A percentile compares a stretch with the other conserved stretches of the same genome.
These are phyloP conservation scores for Zonotrichia albicollis DNA, from an alignment of 2,797 vertebrate genomes.

Conservation along the genomic window DNA sequence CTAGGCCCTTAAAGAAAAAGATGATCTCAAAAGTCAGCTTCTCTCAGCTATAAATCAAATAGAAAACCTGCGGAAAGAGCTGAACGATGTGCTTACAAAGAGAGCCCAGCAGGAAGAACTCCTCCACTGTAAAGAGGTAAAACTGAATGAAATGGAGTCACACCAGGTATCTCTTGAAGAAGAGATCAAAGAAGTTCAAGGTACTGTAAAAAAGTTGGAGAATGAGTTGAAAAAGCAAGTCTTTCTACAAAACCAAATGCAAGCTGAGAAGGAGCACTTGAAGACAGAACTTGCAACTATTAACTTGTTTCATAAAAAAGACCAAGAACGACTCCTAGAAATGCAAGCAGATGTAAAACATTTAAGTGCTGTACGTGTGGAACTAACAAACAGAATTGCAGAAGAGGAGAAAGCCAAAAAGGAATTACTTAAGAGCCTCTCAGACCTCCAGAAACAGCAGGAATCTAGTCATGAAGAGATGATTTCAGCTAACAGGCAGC, in stretches of 20 bases:
- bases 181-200: constrained; percentile 81
- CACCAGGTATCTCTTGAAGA: constrained; percentile 81
- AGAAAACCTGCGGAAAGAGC: constrained; percentile 85
- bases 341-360: constrained; percentile 84
- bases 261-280: constrained; percentile 82
- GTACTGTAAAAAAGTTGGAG: constrained; percentile 77
- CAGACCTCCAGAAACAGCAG: constrained; percentile 79
- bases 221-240: constrained; percentile 78
- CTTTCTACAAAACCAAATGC: constrained; percentile 74
- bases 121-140: constrained; percentile 82
- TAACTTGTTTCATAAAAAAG: constrained; percentile 75
- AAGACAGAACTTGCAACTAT: constrained; percentile 74
- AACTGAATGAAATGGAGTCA: constrained; percentile 81
- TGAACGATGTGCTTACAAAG: constrained; percentile 84
- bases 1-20: constrained; percentile 85
- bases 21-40: constrained; percentile 82
- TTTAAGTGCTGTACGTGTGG: constrained; percentile 79
- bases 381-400: constrained; percentile 78
- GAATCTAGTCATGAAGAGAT: constrained; percentile 78
- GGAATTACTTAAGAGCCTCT: constrained; percentile 73
- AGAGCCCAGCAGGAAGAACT: constrained; percentile 89
- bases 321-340: constrained; percentile 79
- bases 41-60: constrained; percentile 84
- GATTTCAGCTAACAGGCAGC: constrained; percentile 77
- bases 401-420: constrained; percentile 83